These are phyloP conservation scores for Rhea pennata DNA, from an alignment of 2,113 vertebrate genomes.

Conservation along the genomic window DNA sequence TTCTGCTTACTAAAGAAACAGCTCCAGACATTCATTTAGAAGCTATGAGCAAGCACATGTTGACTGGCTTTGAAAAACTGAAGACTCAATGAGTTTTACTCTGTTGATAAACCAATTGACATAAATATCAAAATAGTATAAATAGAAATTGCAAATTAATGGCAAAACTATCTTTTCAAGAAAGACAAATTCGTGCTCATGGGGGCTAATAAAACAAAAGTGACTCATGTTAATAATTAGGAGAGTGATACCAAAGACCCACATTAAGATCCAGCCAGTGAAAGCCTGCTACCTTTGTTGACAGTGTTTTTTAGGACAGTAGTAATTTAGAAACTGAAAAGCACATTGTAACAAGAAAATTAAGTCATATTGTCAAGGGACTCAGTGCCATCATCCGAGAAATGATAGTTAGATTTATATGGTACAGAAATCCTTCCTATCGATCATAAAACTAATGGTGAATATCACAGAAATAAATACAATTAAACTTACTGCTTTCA, in stretches of 20 bases:
- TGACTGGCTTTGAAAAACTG: not conserved
- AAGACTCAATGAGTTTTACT: not conserved
- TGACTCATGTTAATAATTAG: not conserved
- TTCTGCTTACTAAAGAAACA: not conserved
- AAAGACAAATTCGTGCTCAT: not conserved
- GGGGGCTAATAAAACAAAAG: not conserved
- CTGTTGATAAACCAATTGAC: not conserved
- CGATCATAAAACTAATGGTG: slow-evolving; percentile 61
- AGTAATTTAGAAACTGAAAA: not conserved
- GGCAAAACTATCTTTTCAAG: not conserved
- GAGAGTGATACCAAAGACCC: not conserved
- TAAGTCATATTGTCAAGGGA: slow-evolving; percentile 12
- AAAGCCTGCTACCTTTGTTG: not conserved
- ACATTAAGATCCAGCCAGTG: not conserved
- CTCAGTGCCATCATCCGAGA: slow-evolving; percentile 13
- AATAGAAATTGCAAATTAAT: not conserved
- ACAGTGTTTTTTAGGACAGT: not conserved
- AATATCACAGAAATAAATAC: slow-evolving; percentile 45
- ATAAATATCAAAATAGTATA: not conserved
- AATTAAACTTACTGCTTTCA: slow-evolving; percentile 40
- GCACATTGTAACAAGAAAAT: slow-evolving; percentile 7
- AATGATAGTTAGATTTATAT: slow-evolving; percentile 39
- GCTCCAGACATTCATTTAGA: not conserved
- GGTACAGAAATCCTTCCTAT: not conserved
- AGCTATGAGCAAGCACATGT: not conserved